These are phyloP conservation scores for Yoshiicerus persimilis DNA, from an alignment of 1,140 invertebrate genomes.

Conservation along the genomic window DNA sequence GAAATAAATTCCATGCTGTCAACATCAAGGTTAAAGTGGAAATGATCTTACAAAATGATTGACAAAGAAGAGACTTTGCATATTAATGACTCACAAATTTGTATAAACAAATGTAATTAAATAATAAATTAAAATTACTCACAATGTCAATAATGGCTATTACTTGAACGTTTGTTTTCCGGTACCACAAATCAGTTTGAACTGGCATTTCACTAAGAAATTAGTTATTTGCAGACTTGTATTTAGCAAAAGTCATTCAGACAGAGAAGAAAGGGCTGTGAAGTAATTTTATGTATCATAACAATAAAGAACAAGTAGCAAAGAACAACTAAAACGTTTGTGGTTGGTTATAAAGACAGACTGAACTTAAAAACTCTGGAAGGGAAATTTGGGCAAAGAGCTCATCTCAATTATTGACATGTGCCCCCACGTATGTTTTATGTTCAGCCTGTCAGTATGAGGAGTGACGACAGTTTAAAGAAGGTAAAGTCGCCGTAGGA, in stretches of 20 bases:
- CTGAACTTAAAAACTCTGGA: background rate
- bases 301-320: background rate
- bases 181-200: background rate
- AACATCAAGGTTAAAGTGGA: background rate
- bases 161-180: constrained; percentile 18
- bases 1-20: background rate
- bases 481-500: background rate
- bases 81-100: no score
- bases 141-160: constrained; percentile 28
- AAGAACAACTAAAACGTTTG: background rate
- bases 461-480: background rate
- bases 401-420: background rate
- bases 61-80: background rate
- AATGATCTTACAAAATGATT: background rate
- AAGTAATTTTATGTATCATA: background rate
- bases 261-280: background rate
- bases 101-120: background rate
- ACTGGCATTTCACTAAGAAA: background rate
- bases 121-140: background rate
- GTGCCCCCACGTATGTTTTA: background rate
- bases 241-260: background rate
- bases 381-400: background rate
- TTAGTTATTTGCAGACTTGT: background rate
- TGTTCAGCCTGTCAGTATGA: background rate
- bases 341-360: background rate